Conservation (phyloP, 1,140 invertebrate species). For the Thereuonema tuberculata region DNA sequence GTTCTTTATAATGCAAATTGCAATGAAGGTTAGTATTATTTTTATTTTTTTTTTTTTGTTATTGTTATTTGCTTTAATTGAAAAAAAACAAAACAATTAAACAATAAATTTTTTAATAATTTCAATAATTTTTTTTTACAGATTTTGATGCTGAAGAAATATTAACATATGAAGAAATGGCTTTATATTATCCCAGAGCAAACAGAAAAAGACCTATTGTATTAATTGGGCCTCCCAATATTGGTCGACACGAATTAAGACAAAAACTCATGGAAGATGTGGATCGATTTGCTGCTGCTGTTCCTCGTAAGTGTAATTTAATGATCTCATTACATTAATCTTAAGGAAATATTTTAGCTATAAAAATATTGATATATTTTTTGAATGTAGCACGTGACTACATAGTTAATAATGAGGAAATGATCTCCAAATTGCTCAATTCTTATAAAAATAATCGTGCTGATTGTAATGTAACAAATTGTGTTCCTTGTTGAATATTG, state of each 20-base stretch:
- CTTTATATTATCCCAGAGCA: slow-evolving; percentile 83
- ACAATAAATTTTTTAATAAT: not conserved
- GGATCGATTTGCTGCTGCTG: slow-evolving; percentile 84
- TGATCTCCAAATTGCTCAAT: too few species aligned
- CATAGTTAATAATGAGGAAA: not conserved
- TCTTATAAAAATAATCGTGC: too few species aligned
- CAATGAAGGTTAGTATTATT: slow-evolving; percentile 54
- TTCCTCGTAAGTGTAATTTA: slow-evolving; percentile 72
- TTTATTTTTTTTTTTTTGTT: too few species aligned
- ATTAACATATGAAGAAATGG: slow-evolving; percentile 91
- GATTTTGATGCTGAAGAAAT: slow-evolving; percentile 82
- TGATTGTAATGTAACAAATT: too few species aligned
- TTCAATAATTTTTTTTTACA: slow-evolving; percentile 26
- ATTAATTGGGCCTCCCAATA: slow-evolving; percentile 93
- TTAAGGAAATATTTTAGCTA: not conserved
- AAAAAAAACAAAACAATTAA: not conserved
- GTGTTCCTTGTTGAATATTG: too few species aligned
- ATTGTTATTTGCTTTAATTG: not conserved
- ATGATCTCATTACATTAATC: too few species aligned
- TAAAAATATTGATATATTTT: slow-evolving; percentile 3
- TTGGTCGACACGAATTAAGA: slow-evolving; percentile 88
- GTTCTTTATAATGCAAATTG: slow-evolving; percentile 57
- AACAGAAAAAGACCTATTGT: slow-evolving; percentile 91
- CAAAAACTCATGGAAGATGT: slow-evolving; percentile 91
- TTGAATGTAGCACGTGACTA: not conserved